A percentile compares a stretch with the other conserved stretches of the same genome.
Conservation (phyloP, 92 coral and sea anemone genomes). For the Montipora capitata region DNA sequence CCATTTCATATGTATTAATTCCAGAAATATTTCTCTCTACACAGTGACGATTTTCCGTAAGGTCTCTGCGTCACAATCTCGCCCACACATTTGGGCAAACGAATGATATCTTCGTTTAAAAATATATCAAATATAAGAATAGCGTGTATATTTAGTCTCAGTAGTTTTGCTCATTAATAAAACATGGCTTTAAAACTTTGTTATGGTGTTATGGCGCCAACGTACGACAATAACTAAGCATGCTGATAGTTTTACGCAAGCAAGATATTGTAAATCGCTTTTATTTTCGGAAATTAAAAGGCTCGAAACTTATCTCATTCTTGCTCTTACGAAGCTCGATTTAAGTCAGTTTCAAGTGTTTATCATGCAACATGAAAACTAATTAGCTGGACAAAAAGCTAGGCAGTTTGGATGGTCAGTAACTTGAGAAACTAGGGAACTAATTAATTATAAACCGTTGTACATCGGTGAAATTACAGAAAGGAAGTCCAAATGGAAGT, state of each 20-base stretch:
- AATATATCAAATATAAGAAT: constrained; percentile 26
- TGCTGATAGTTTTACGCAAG: background rate
- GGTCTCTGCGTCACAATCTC: constrained; percentile 24
- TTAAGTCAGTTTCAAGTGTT: background rate
- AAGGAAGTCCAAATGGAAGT: background rate
- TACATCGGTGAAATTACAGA: background rate
- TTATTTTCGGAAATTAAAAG: background rate
- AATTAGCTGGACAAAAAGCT: background rate
- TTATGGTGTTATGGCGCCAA: constrained; percentile 16
- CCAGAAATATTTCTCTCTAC: background rate
- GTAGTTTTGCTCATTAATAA: constrained; percentile 19
- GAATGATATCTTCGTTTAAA: background rate
- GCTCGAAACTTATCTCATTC: constrained; percentile 9
- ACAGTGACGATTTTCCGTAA: constrained; percentile 44
- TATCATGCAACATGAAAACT: background rate
- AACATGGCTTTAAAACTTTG: constrained; percentile 10
- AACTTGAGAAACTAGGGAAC: too few species aligned
- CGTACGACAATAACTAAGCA: background rate
- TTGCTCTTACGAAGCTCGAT: constrained; percentile 8
- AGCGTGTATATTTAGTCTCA: constrained; percentile 31
- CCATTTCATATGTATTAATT: background rate
- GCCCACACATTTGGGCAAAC: constrained; percentile 25
- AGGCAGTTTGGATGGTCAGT: background rate
- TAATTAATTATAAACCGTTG: background rate
- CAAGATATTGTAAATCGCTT: background rate